A percentile compares a stretch with the other conserved stretches of the same genome.
Evolutionary conservation across 2,888 invertebrate genomes (phyloP).

Genomic region (Lithophane ornitopus): DNA sequence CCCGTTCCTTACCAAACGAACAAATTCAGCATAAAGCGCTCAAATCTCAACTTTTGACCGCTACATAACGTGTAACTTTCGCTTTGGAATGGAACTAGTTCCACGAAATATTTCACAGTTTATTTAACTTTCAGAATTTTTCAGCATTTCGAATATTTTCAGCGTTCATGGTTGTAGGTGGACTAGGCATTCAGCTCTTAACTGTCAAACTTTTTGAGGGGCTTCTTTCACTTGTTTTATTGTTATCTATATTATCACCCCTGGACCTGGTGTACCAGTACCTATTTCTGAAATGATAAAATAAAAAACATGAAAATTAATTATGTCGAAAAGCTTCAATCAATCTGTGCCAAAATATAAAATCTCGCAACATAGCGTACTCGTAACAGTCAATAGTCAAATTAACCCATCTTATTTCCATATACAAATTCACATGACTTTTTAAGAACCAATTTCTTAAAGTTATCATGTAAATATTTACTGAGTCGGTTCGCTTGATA

Average conservation of each 20-base stretch:
- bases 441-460: conserved; percentile 57
- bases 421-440: conserved; percentile 33
- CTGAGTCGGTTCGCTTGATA: conserved; percentile 73
- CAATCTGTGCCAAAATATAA: background rate
- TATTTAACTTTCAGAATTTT: conserved; percentile 49
- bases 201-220: conserved; percentile 8
- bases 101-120: conserved; percentile 51
- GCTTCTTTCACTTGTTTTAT: background rate
- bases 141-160: conserved; percentile 35
- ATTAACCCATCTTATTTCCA: conserved; percentile 45
- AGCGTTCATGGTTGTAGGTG: conserved; percentile 9
- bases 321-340: background rate
- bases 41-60: conserved; percentile 48
- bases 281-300: background rate
- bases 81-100: conserved; percentile 51
- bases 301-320: background rate
- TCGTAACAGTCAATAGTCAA: background rate
- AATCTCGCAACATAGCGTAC: background rate
- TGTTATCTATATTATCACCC: background rate
- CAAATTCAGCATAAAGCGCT: conserved; percentile 42
- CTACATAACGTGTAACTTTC: conserved; percentile 43
- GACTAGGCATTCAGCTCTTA: conserved; percentile 6
- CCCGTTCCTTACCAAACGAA: conserved; percentile 23
- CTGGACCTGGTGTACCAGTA: background rate
- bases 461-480: conserved; percentile 78